Conservation (phyloP, 2,113 vertebrate species). For the Spheniscus mendiculus region DNA sequence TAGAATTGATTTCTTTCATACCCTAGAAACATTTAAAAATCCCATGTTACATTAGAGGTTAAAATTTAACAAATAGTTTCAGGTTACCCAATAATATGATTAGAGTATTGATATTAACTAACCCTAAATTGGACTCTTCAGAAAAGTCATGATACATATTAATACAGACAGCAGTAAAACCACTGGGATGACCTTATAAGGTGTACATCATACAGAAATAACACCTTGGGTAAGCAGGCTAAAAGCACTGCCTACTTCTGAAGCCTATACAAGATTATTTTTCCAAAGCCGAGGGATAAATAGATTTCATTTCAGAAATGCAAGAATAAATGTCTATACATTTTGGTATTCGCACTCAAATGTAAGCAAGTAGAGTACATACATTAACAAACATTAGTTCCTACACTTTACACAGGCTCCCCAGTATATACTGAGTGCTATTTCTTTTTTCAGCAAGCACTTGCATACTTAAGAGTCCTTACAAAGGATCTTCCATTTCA, state of each 20-base stretch:
- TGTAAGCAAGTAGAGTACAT: background rate
- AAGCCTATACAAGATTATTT: background rate
- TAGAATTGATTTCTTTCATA: background rate
- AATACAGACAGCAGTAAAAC: background rate
- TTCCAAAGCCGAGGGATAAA: background rate
- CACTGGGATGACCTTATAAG: background rate
- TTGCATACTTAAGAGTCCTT: background rate
- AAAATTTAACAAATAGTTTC: background rate
- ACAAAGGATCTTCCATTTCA: background rate
- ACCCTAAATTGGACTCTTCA: background rate
- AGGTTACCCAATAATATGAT: background rate
- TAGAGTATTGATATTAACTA: background rate
- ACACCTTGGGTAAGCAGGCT: background rate
- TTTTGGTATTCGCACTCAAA: background rate
- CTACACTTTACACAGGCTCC: background rate
- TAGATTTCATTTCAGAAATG: background rate
- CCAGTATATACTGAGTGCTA: background rate
- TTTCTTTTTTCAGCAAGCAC: background rate
- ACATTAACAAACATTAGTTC: background rate
- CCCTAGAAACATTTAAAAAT: background rate
- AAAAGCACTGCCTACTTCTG: background rate
- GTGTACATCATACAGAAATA: background rate
- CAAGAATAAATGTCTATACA: background rate
- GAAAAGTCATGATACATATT: background rate
- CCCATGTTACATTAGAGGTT: background rate